Evolutionary conservation across 2,888 invertebrate genomes (phyloP).

Genomic region (Tineola bisselliella): DNA sequence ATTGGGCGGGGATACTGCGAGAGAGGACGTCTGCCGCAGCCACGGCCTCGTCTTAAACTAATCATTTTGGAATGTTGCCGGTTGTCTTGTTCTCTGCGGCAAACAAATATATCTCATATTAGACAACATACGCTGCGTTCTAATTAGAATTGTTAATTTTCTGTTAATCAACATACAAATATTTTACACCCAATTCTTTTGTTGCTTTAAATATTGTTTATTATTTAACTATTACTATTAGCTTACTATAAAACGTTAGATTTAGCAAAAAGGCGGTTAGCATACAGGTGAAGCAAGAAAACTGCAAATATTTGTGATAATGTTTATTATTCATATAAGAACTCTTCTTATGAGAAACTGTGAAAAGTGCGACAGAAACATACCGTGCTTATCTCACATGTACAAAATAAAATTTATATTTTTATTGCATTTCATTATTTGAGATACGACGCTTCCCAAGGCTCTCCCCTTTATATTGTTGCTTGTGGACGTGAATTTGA

Average conservation of each 20-base stretch:
- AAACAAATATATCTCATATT: slow-evolving; percentile 52
- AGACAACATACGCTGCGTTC: slow-evolving; percentile 20
- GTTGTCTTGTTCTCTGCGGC: slow-evolving; percentile 61
- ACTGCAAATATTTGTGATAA: slow-evolving; percentile 55
- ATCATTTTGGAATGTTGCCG: slow-evolving; percentile 65
- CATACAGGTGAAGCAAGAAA: slow-evolving; percentile 63
- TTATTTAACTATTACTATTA: background rate
- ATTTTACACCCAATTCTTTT: no score
- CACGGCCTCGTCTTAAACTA: slow-evolving; percentile 20
- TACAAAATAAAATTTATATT: no score
- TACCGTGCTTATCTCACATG: no score
- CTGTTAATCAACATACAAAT: slow-evolving; percentile 27
- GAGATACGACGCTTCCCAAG: no score
- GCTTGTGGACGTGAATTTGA: no score
- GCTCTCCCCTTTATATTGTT: no score
- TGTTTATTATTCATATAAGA: slow-evolving; percentile 46
- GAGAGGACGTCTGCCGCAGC: slow-evolving; percentile 10
- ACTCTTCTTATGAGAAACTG: no score
- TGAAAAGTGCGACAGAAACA: background rate
- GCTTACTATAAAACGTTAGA: slow-evolving; percentile 21
- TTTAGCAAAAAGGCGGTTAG: slow-evolving; percentile 26
- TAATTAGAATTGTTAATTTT: background rate
- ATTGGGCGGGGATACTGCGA: slow-evolving; percentile 1
- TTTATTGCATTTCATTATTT: no score
- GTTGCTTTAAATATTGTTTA: no score